Percentiles rank a stretch among this genome's conserved stretches.
These are phyloP conservation scores for Oryzias celebensis DNA, from an alignment of 2,113 vertebrate genomes.

Conservation along the genomic window DNA sequence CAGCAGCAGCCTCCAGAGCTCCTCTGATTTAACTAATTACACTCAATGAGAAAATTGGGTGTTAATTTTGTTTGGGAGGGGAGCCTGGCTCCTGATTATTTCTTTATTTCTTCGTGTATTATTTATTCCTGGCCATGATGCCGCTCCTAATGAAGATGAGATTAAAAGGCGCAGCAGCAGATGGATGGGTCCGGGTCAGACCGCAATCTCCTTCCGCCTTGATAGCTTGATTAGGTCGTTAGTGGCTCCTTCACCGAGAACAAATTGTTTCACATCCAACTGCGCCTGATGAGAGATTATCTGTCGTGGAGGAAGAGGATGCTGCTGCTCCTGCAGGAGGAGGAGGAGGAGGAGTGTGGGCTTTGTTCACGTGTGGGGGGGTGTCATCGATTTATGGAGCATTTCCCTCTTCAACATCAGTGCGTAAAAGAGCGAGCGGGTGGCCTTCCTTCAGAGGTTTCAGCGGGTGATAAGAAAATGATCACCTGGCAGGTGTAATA, in stretches of 20 bases:
- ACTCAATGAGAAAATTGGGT: slow-evolving; percentile 92
- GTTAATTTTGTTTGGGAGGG: slow-evolving; percentile 92
- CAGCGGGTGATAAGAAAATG: slow-evolving; percentile 2
- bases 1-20: slow-evolving; percentile 66
- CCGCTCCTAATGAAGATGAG: slow-evolving; percentile 86
- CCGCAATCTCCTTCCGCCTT: slow-evolving; percentile 94
- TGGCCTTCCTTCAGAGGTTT: background rate
- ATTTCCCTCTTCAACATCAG: slow-evolving; percentile 69
- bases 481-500: slow-evolving; percentile 4
- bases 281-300: slow-evolving; percentile 89
- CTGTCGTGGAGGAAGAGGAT: slow-evolving; percentile 76
- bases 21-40: slow-evolving; percentile 99
- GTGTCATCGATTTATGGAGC: slow-evolving; percentile 81
- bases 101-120: slow-evolving; percentile 64
- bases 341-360: slow-evolving; percentile 28
- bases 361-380: slow-evolving; percentile 82
- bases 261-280: slow-evolving; percentile 95
- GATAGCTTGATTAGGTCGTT: slow-evolving; percentile 99
- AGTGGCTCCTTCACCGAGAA: slow-evolving; percentile 83
- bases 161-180: slow-evolving; percentile 89
- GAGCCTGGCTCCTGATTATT: slow-evolving; percentile 61
- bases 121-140: slow-evolving; percentile 71
- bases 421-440: slow-evolving; percentile 1
- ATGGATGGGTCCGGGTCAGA: slow-evolving; percentile 96
- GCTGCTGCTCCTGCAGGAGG: slow-evolving; percentile 40